Evolutionary conservation across 2,113 vertebrate species (phyloP), one percentile per base, ranked within the genome.

Genomic region (Pelecanus crispus): DNA sequence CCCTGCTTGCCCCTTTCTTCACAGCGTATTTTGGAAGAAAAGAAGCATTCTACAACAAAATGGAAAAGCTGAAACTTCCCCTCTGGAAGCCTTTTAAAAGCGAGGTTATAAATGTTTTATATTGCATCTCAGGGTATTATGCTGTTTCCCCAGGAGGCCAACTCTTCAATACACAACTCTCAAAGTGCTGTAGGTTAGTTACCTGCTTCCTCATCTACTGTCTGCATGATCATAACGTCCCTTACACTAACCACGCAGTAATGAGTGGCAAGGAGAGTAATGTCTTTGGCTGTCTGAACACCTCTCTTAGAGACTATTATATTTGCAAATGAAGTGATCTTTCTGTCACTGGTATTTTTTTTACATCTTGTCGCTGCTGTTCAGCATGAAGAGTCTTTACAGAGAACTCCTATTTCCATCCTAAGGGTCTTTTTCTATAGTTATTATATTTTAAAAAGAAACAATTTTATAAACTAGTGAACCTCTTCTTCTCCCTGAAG

Each of bases 91-190:
- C 67, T 96, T 90, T 95, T 90, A 77, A 93, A 95, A 88, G 58
- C 26, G 17, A 95, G 26, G 40, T 53, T 96, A 93, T 92, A 92
- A 89, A 91, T 92, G 86, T 95, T 95, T 96, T 77, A 92, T 75
- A 70, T 75, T 50, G 56, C 78, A 94, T 93, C 67, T 86, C 89
- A 82, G 72, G 80, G 66, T 63, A 83, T 91, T 92, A 42, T 59
- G 38, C 73, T 83, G 44, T 50, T 95, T 94, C 56, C 90, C 80
- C 47, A 78, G 81, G 83, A 96, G 96, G 91, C 47, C 77, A 29
- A 38, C 61, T 74, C 59, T 90, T 90, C 71, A 82, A 72, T 5
- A 58, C 4, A 10, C 68, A 85, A 22, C 59, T 49, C 81, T 91
- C 61, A 55, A 79, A 83, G 86, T 44, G 40, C 71, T 78, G 52